Evolutionary conservation across 2,888 invertebrate species (phyloP).

Genomic region (Leptinotarsa peninsularis): DNA sequence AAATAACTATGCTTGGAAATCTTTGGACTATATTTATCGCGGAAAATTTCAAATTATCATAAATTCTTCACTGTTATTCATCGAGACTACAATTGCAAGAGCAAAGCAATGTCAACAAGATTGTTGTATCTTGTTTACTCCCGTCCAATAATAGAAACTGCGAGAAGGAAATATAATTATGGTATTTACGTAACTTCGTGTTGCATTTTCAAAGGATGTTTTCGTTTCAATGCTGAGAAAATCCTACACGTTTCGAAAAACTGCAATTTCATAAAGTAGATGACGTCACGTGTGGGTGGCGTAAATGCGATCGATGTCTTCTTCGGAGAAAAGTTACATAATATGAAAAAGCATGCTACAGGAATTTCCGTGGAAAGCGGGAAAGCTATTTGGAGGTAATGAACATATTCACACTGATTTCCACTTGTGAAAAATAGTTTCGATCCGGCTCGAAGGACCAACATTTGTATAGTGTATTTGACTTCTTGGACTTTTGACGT

Average conservation of each 20-base stretch:
- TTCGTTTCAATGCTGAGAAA: background rate
- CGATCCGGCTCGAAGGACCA: background rate
- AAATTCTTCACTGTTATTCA: conserved; percentile 7
- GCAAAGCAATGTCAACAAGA: conserved; percentile 25
- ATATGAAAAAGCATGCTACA: too few species aligned
- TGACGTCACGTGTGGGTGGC: background rate
- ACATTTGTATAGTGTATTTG: background rate
- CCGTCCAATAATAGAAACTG: conserved; percentile 7
- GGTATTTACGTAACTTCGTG: background rate
- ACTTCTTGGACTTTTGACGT: too few species aligned
- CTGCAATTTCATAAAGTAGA: background rate
- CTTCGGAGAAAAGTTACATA: too few species aligned
- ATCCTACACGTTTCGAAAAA: background rate
- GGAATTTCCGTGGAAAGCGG: too few species aligned
- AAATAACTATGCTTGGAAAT: background rate
- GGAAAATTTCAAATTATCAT: conserved; percentile 13
- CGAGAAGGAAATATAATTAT: conserved; percentile 14
- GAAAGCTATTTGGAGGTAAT: too few species aligned
- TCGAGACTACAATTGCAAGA: conserved; percentile 12
- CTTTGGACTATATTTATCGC: conserved; percentile 14
- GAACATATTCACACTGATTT: background rate
- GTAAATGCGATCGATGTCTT: background rate
- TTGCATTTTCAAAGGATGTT: conserved; percentile 2
- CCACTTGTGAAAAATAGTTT: background rate
- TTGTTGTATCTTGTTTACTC: conserved; percentile 31